A percentile compares a stretch with the other conserved stretches of the same genome.
These are phyloP conservation scores for Adoxophyes honmai DNA, from an alignment of 1,140 invertebrate genomes.

Conservation along the genomic window DNA sequence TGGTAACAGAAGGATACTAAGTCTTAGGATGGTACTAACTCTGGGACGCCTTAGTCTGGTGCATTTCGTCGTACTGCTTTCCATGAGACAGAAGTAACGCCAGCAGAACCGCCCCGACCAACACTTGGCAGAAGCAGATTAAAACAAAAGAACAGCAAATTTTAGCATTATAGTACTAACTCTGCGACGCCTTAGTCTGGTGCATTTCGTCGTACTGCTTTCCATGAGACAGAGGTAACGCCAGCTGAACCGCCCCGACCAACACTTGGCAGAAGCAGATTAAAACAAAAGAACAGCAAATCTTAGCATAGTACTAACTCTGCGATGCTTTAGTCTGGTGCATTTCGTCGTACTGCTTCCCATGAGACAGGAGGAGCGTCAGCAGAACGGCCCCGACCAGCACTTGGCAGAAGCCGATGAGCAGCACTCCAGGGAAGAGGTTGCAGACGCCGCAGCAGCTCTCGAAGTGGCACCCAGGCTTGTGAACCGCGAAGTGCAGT, in stretches of 20 bases:
- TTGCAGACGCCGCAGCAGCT: conserved; percentile 67
- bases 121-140: conserved; percentile 59
- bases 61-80: conserved; percentile 59
- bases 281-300: too few species aligned
- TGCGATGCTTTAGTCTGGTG: conserved; percentile 48
- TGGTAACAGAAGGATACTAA: too few species aligned
- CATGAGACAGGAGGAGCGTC: conserved; percentile 52
- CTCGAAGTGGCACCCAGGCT: conserved; percentile 61
- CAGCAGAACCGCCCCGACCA: conserved; percentile 53
- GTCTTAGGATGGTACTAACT: conserved; percentile 51
- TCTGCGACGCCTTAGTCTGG: conserved; percentile 40
- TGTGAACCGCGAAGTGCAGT: conserved; percentile 56
- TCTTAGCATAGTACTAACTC: conserved; percentile 48
- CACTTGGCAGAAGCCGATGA: conserved; percentile 60
- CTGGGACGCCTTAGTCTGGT: conserved; percentile 44
- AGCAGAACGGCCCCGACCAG: conserved; percentile 54
- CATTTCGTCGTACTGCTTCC: conserved; percentile 58
- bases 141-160: too few species aligned
- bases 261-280: conserved; percentile 60
- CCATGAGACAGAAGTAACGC: conserved; percentile 54
- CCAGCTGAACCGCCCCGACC: conserved; percentile 53
- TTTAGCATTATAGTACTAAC: conserved; percentile 57
- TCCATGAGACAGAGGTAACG: conserved; percentile 49
- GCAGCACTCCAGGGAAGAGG: conserved; percentile 58
- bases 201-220: conserved; percentile 62